Percentiles rank a stretch among this genome's conserved stretches.
Conservation (phyloP, 2,888 invertebrate genomes). For the Quadriops clusia region DNA sequence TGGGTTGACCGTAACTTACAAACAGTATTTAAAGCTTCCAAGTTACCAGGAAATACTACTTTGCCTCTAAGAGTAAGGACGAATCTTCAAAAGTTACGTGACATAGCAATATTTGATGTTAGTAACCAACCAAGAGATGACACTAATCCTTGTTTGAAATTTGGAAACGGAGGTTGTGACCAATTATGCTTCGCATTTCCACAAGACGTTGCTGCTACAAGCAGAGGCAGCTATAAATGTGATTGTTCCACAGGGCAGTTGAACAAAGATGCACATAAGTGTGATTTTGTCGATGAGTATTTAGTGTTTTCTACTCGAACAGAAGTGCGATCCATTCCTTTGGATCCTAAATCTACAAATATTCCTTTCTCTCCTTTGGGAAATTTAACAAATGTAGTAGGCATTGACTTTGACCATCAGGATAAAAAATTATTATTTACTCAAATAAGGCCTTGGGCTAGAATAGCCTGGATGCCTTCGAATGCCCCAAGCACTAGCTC, state of each 20-base stretch:
- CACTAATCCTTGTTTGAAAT: slow-evolving; percentile 65
- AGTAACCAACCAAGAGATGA: slow-evolving; percentile 78
- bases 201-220: slow-evolving; percentile 42
- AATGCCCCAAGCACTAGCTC: slow-evolving; percentile 51
- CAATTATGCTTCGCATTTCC: slow-evolving; percentile 94
- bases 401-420: slow-evolving; percentile 87
- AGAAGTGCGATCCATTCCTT: slow-evolving; percentile 81
- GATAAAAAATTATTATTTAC: slow-evolving; percentile 84
- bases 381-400: slow-evolving; percentile 86
- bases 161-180: slow-evolving; percentile 76
- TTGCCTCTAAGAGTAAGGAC: slow-evolving; percentile 64
- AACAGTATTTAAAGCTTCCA: slow-evolving; percentile 70
- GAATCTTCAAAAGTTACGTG: slow-evolving; percentile 73
- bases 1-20: slow-evolving; percentile 92
- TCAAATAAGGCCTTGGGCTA: slow-evolving; percentile 84
- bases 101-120: slow-evolving; percentile 83
- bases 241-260: slow-evolving; percentile 87
- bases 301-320: slow-evolving; percentile 89
- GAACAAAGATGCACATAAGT: slow-evolving; percentile 46
- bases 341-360: slow-evolving; percentile 71
- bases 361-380: slow-evolving; percentile 76
- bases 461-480: slow-evolving; percentile 71
- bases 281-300: slow-evolving; percentile 77
- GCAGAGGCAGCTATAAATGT: slow-evolving; percentile 50
- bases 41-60: slow-evolving; percentile 59